Percentiles rank a stretch among this genome's conserved stretches.
These are phyloP conservation scores for Calypte anna DNA, from an alignment of 2,113 vertebrate species.

Conservation along the genomic window DNA sequence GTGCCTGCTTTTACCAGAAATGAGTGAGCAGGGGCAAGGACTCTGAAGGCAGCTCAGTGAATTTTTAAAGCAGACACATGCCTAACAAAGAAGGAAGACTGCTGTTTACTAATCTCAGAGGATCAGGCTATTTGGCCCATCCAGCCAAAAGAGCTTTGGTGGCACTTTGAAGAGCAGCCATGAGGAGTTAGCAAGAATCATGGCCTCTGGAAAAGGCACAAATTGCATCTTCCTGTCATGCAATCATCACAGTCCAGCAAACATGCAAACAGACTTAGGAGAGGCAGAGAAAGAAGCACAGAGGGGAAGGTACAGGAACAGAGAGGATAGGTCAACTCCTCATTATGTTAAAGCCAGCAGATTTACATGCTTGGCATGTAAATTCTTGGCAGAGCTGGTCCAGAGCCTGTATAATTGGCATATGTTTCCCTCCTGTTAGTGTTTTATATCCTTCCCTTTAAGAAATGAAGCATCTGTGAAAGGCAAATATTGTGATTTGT, in stretches of 20 bases:
- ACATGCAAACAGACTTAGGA: background rate
- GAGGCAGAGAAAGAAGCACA: background rate
- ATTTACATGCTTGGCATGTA: no score
- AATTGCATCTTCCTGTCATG: background rate
- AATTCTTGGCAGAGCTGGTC: background rate
- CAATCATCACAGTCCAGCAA: background rate
- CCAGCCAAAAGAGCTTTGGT: background rate
- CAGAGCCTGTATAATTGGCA: background rate
- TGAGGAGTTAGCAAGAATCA: background rate
- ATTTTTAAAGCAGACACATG: background rate
- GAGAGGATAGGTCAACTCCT: background rate
- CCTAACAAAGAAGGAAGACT: background rate
- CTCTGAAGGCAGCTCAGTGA: background rate
- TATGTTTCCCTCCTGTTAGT: background rate
- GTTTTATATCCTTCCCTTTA: background rate
- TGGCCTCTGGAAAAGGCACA: background rate
- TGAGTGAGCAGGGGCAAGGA: background rate
- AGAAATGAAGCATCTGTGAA: background rate
- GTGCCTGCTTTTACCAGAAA: background rate
- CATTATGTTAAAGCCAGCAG: background rate
- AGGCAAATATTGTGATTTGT: background rate
- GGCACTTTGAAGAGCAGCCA: background rate
- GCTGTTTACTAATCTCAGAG: background rate
- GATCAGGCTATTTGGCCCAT: background rate
- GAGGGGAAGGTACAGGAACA: background rate